Evolutionary conservation across 2,797 vertebrate species (phyloP), one percentile per base, ranked within the genome.

Genomic region (Sebastes hopkinsi): DNA sequence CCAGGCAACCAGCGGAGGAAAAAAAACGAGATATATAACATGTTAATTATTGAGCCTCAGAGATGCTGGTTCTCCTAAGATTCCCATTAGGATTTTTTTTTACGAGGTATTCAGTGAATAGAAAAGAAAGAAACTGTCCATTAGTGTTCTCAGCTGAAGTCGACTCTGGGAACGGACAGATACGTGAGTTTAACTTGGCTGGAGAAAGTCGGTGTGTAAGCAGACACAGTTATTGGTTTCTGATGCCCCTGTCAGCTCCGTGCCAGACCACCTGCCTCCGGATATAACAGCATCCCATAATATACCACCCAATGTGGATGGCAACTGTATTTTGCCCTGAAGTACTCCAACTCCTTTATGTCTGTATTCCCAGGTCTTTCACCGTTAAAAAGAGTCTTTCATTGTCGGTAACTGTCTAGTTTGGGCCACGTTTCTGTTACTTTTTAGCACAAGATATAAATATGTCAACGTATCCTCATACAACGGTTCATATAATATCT

Each of bases 201-300:
- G 78, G 27, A 69, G 88, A 89, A 93, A 92, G 85, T 59, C 83
- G 52, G 67, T 91, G 89, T 94, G 87, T 91, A 95, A 95, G 91
- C 92, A 93, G 89, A 94, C 78, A 69, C 78, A 81, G 91, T 95
- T 96, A 97, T 97, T 96, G 94, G 93, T 95, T 97, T 96, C 96
- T 97, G 95, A 95, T 96, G 96, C 93, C 87, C 90, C 75, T 7
- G 80, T 92, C 94, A 94, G 87, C 86, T 85, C 84, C 68, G 82
- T 94, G 95, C 95, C 96, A 97, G 95, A 95, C 96, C 95, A 95
- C 95, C 93, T 96, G 94, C 90, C 91, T 79, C 69, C 30, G 79
- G 84, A 73, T 83, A 59, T 71, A 85, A 86, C 72, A 75, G 18
- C 87, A 85, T 86, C 75, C 72, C 79, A 87, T 84, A 82, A 87